These are phyloP conservation scores for Austrofundulus limnaeus DNA, from an alignment of 2,113 vertebrate genomes.

Conservation along the genomic window DNA sequence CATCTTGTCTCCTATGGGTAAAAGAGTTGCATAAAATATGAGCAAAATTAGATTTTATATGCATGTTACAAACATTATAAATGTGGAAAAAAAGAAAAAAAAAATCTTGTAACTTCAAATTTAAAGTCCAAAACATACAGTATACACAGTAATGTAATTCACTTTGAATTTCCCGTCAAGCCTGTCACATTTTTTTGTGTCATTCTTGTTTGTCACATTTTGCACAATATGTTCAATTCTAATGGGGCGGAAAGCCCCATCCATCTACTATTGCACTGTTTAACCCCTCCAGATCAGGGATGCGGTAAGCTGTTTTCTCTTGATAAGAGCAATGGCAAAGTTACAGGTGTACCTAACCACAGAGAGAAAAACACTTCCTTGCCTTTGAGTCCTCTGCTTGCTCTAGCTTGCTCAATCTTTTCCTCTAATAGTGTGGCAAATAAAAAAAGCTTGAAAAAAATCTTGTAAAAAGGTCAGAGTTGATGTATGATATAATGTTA, in stretches of 20 bases:
- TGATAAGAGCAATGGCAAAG: constrained; percentile 75
- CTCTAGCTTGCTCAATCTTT: constrained; percentile 63
- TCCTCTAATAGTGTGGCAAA: constrained; percentile 64
- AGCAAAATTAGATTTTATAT: neutral
- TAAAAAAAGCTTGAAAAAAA: constrained; percentile 9
- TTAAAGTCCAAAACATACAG: neutral
- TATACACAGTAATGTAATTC: constrained; percentile 2
- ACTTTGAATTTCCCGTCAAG: constrained; percentile 21
- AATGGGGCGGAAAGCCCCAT: constrained; percentile 79
- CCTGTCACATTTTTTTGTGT: constrained; percentile 28
- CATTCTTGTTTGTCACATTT: constrained; percentile 52
- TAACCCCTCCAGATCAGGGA: constrained; percentile 81
- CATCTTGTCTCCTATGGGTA: constrained; percentile 90
- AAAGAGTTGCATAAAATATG: constrained; percentile 9
- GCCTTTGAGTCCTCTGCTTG: constrained; percentile 55
- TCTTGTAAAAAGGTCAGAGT: constrained; percentile 12
- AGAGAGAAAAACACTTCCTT: constrained; percentile 78
- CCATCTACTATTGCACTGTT: constrained; percentile 66
- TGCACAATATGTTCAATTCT: constrained; percentile 50
- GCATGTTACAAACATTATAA: neutral
- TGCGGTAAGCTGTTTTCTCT: constrained; percentile 80
- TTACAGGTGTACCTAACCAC: constrained; percentile 84
- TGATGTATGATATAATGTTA: neutral
- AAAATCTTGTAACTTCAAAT: neutral
- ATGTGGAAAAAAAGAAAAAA: neutral